Evolutionary conservation across 2,113 vertebrate genomes (phyloP).

Genomic region (Rhinolophus sinicus): DNA sequence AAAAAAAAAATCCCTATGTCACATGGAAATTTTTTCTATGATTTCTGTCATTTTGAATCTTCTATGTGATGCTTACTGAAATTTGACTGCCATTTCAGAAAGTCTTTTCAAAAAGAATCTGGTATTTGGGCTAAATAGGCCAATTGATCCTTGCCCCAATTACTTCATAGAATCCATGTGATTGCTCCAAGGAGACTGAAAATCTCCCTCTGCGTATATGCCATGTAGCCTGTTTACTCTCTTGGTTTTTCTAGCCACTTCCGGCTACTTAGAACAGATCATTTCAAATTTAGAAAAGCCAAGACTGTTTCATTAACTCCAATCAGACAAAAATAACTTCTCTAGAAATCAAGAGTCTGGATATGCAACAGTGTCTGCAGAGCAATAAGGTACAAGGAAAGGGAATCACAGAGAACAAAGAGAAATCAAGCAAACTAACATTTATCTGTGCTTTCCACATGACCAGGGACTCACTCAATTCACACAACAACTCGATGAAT

Average conservation of each 20-base stretch:
- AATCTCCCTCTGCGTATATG: not conserved
- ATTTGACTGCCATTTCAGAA: not conserved
- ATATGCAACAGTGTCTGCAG: not conserved
- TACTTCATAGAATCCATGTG: not conserved
- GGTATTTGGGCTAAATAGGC: not conserved
- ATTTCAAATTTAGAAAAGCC: conserved; percentile 12
- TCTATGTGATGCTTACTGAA: not conserved
- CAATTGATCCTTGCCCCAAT: not conserved
- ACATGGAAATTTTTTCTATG: not conserved
- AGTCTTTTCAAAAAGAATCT: conserved; percentile 9
- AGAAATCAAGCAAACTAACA: not conserved
- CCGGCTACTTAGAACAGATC: not conserved
- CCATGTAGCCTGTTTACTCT: not conserved
- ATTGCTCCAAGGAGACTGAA: not conserved
- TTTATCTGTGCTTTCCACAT: not conserved
- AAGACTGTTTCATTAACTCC: not conserved
- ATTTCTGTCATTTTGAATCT: conserved; percentile 24
- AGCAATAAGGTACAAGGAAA: not conserved
- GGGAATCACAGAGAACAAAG: not conserved
- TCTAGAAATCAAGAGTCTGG: not conserved
- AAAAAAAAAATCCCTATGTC: not conserved
- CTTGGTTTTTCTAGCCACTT: not conserved
- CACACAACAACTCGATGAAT: not conserved
- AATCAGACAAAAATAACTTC: not conserved
- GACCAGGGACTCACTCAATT: not conserved